Evolutionary conservation across 1,140 invertebrate genomes (phyloP).

Genomic region (Heliothis virescens): DNA sequence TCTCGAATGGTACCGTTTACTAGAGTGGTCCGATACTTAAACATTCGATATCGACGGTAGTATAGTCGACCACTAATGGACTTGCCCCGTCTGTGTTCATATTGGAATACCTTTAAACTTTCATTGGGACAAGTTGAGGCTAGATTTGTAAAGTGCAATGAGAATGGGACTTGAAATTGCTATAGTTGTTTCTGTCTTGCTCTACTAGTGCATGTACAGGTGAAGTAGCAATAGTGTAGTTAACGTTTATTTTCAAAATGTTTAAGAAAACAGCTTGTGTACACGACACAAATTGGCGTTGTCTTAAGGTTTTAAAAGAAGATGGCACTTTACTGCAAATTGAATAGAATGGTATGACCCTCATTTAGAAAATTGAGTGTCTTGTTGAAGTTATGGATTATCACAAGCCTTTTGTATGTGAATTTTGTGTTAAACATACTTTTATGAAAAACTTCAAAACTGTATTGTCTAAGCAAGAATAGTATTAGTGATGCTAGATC

Average conservation of each 20-base stretch:
- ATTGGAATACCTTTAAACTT: slow-evolving; percentile 24
- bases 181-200: not conserved
- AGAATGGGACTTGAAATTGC: slow-evolving; percentile 3
- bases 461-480: too few species aligned
- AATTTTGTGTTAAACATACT: not conserved
- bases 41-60: slow-evolving; percentile 24
- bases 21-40: slow-evolving; percentile 14
- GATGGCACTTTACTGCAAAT: too few species aligned
- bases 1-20: not conserved
- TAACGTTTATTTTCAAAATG: not conserved
- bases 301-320: not conserved
- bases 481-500: too few species aligned
- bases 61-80: slow-evolving; percentile 21
- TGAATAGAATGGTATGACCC: not conserved
- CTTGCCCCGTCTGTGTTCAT: slow-evolving; percentile 24
- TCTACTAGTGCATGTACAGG: not conserved
- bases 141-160: slow-evolving; percentile 20
- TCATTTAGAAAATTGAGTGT: not conserved
- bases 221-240: not conserved
- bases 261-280: not conserved
- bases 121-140: not conserved
- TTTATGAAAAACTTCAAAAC: not conserved
- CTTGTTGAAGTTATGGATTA: not conserved
- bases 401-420: not conserved
- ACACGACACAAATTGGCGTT: not conserved